Evolutionary conservation across 2,113 vertebrate genomes (phyloP), one percentile per base, ranked within the genome.

Genomic region (Nycticryphes semicollaris): DNA sequence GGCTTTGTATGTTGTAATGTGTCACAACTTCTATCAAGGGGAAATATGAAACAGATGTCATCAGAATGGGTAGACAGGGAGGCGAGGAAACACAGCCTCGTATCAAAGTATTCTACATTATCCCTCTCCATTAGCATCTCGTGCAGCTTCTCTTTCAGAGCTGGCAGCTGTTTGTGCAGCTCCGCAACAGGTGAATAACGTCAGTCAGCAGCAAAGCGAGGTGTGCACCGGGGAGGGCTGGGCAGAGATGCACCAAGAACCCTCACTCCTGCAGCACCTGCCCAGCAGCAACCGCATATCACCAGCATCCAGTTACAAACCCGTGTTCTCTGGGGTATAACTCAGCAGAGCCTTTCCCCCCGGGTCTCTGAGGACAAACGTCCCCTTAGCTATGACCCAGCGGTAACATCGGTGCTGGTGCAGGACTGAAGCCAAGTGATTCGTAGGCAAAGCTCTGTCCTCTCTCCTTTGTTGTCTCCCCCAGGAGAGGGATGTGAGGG

Each of bases 41-140:
- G 89, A 69, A 87, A 87, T 96, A 82, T 33, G 79, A 93, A 91
- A 80, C 74, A 96, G 88, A 87, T 81, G 78, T 87, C 91, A 59
- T 69, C 62, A 76, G 92, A 54, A 77, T 1, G 39, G 84, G 86
- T 75, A 94, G 90, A 84, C 93, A 84, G 89, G 93, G 62, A 95
- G 89, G 95, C 2, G 25, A 87, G 69, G 51, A 87, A 93, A 94
- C 94, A 74, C 89, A 83, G 87, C 74, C 82, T 94, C 43, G 1
- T 87, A 96, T 97, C 83, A 95, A 97, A 97, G 96, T 60, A 77
- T 48, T 89, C 72, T 5, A 90, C 89, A 69, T 91, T 27, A 79
- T 39, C 43, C 94, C 72, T 87, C 95, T 81, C 37, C 82, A 95
- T 93, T 57, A 86, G 93, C 93, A 93, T 94, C 95, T 33, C 60